Base-by-base conservation (phyloP, 2,797 vertebrate genomes). In the Syndactyla subalaris region DNA sequence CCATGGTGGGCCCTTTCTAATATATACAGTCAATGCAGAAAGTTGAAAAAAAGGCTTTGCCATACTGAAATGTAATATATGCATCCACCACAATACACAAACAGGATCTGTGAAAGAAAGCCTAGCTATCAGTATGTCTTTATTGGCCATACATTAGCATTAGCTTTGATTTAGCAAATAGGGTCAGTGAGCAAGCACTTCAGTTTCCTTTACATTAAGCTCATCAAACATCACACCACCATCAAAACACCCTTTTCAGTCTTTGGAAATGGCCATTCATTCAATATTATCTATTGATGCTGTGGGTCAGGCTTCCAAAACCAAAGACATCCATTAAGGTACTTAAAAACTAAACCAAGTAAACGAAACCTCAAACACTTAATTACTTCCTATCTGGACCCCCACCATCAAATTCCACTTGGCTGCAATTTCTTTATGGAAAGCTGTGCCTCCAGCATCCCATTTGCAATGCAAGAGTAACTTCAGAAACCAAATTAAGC, bases 371-470 rank as follows among this genome's bases (percentile, higher is more conserved):
- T 77, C 51, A 81, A 66, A 32, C n/a, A 68, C 57, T 88, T 83
- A 80, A 89, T 75, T 91, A 85, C 34, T 78, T 71, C 71, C 78
- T 78, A 70, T 46, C 66, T 29, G 36, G 55, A 90, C 43, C 74
- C 24, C 65, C 34, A 59, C 54, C 54, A 81, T 20, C 46, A 80
- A 92, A 94, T 70, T 67, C 74, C 91, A 90, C 76, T 86, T 79
- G 55, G 70, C 46, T 87, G 30, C 22, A 22, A 87, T 36, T 70
- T 5, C 3, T 75, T 70, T 55, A 72, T 22, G 49, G 89, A 84
- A 86, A 88, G 9, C 23, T 87, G 10, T 57, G 67, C 43, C 58
- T 82, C 43, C 55, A 88, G 51, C 30, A 71, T 39, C 58, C 61
- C 38, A 52, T 65, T 18, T 0, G 0, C 24, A 88, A 82, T 15